A percentile compares a stretch with the other conserved stretches of the same genome.
These are phyloP conservation scores for Clostera curtula DNA, from an alignment of 2,888 invertebrate species.

Conservation along the genomic window DNA sequence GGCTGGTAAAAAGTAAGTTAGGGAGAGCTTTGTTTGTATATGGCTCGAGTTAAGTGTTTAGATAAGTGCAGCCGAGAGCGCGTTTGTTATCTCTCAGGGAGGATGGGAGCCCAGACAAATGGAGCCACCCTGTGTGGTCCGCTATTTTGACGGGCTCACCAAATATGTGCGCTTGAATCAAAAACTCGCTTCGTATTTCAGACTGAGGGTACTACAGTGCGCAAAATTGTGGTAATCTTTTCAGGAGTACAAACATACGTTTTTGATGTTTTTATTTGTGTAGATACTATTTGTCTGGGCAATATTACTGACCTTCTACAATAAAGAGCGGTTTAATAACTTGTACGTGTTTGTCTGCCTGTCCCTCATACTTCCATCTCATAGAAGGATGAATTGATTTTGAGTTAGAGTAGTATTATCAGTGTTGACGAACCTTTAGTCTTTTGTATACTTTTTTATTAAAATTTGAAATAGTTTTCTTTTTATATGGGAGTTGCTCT, in stretches of 20 bases:
- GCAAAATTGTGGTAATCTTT: constrained; percentile 18
- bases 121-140: constrained; percentile 71
- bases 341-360: no score
- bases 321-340: no score
- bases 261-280: constrained; percentile 12
- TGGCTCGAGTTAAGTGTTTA: constrained; percentile 70
- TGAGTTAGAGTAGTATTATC: no score
- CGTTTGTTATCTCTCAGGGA: constrained; percentile 69
- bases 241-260: neutral
- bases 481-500: no score
- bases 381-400: no score
- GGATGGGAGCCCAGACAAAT: constrained; percentile 57
- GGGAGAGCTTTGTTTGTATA: constrained; percentile 69
- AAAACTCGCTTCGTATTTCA: constrained; percentile 31
- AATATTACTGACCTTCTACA: no score
- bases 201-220: constrained; percentile 17
- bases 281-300: neutral
- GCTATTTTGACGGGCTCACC: constrained; percentile 54
- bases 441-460: no score
- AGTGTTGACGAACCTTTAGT: no score
- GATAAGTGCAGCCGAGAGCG: constrained; percentile 69
- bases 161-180: constrained; percentile 49
- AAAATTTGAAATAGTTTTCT: no score
- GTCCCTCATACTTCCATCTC: no score
- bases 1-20: constrained; percentile 69